phyloP scores from a whole-genome alignment of 2,797 vertebrate species.

The Lacerta bilineata region DNA sequence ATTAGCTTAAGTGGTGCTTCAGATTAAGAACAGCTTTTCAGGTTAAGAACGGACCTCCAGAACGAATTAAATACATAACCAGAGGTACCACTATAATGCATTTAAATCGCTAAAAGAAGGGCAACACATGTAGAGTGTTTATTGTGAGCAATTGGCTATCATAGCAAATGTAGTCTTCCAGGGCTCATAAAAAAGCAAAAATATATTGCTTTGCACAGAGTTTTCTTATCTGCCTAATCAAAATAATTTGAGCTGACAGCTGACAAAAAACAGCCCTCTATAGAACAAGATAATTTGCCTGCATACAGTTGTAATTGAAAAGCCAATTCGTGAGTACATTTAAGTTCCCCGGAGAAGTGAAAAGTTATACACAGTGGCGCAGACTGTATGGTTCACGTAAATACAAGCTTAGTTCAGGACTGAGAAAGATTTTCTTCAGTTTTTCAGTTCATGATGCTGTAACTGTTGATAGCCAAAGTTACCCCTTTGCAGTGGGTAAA shows the following conservation, averaged over 20 bases:
- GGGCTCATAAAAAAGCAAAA: neutral
- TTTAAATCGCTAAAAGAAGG: constrained; percentile 7
- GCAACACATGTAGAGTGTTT: neutral
- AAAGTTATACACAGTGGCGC: neutral
- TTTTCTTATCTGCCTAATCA: constrained; percentile 44
- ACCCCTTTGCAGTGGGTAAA: neutral
- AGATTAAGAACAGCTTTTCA: too few species aligned
- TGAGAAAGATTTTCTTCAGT: neutral
- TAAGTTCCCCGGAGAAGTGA: constrained; percentile 9
- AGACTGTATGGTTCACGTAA: neutral
- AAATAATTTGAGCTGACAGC: constrained; percentile 48
- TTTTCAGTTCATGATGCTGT: constrained; percentile 3
- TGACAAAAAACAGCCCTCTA: constrained; percentile 35
- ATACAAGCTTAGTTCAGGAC: neutral
- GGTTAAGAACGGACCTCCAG: too few species aligned
- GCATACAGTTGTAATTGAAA: constrained; percentile 22
- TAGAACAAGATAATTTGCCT: constrained; percentile 47
- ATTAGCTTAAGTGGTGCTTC: too few species aligned
- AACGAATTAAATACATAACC: too few species aligned
- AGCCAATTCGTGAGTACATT: constrained; percentile 9
- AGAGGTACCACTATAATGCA: neutral
- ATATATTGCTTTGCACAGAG: constrained; percentile 26
- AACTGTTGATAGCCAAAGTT: neutral
- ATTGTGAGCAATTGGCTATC: constrained; percentile 11
- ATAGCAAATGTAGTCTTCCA: neutral